Evolutionary conservation across 2,113 vertebrate genomes (phyloP).

Genomic region (Marcusenius ussheri): DNA sequence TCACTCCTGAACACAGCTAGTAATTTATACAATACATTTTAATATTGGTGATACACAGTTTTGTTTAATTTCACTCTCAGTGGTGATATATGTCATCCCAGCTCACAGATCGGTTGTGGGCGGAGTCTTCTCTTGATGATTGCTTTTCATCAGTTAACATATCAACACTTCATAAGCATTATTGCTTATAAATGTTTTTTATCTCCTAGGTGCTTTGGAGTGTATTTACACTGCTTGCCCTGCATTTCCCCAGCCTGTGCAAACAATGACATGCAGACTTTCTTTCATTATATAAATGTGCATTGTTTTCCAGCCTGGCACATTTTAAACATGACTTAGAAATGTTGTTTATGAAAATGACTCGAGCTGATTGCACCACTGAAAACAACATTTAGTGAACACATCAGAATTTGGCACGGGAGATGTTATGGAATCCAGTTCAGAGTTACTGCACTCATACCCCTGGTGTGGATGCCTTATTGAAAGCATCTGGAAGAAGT

Average conservation of each 20-base stretch:
- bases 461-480: not conserved
- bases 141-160: not conserved
- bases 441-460: not conserved
- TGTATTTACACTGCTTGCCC: not conserved
- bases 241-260: not conserved
- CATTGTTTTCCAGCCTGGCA: not conserved
- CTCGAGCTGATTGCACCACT: not conserved
- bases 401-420: not conserved
- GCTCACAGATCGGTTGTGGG: not conserved
- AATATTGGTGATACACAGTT: not conserved
- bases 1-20: not conserved
- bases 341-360: not conserved
- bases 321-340: not conserved
- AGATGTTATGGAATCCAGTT: not conserved
- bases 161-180: not conserved
- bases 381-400: not conserved
- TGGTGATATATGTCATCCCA: not conserved
- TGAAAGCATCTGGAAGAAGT: not conserved
- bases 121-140: not conserved
- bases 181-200: not conserved
- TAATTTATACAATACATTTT: not conserved
- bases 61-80: not conserved
- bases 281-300: not conserved
- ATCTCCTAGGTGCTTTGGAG: not conserved
- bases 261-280: not conserved